Base-by-base conservation (phyloP, 2,113 vertebrate species). In the Dicaeum eximium region DNA sequence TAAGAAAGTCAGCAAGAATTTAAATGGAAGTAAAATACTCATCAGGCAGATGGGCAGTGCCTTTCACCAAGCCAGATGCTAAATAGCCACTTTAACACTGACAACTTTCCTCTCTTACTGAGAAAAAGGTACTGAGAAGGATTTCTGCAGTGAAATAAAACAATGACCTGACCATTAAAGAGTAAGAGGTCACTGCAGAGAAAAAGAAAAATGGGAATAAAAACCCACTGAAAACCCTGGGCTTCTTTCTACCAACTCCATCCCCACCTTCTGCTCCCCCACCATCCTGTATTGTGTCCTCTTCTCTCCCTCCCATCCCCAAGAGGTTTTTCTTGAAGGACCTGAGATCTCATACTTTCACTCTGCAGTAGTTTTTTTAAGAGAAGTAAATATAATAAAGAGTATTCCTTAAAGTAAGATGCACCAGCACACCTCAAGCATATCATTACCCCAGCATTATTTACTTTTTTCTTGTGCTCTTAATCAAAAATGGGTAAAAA, bases 261-360 rank as follows among this genome's bases (percentile, higher is more conserved):
- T 10, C 5, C 4, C 9, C 1, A 5, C 8, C 3, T 60, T 50
- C 10, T 44, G 7, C 2, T 65, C 4, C 9, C 18, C 12, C 23
- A 51, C 2, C 14, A 30, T 35, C 30, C 6, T 40, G 7, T 23
- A 22, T 30, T 8, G 3, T 31, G 28, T 40, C 13, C 1, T 11
- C 3, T 0, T 6, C 4, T 28, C 6, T 42, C 17, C 7, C 15
- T 13, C 6, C 7, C 22, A 17, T 6, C 5, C 1, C 15, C 0
- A 0, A 30, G 19, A 73, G 4, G 6, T n/a, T 73, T 48, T 28
- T 80, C 21, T 17, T 65, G 31, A 57, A 94, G 24, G 7, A 57
- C 3, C 4, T 40, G 50, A 65, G 9, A n/a, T 40, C 23, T 64
- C 17, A 31, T 67, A 40, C 11, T 85, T 71, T 69, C 15, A 40